These are phyloP conservation scores for Aplysina aerophoba DNA, from an alignment of 37 sponge, comb jelly and placozoan genomes.

Conservation along the genomic window DNA sequence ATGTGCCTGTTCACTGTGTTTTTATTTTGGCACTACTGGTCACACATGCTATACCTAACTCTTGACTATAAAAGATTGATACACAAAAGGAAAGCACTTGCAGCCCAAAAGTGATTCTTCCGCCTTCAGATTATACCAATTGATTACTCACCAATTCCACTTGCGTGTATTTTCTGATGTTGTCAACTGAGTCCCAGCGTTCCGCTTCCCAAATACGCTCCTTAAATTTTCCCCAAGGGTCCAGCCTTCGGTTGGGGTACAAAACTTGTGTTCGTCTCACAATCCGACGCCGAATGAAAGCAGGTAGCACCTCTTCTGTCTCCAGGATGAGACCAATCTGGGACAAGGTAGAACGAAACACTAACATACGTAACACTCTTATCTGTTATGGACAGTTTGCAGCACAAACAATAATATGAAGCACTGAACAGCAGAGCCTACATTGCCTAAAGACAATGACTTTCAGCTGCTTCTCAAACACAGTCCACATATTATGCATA, in stretches of 20 bases:
- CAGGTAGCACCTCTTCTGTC: conserved; percentile 62
- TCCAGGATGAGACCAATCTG: conserved; percentile 73
- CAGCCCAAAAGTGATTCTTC: too few species aligned
- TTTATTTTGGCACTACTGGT: too few species aligned
- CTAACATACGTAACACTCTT: not conserved
- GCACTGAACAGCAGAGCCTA: too few species aligned
- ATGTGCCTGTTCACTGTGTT: too few species aligned
- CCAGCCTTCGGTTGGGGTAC: conserved; percentile 56
- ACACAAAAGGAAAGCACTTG: too few species aligned
- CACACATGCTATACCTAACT: too few species aligned
- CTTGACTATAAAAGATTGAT: too few species aligned
- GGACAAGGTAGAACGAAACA: not conserved
- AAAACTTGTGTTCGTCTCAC: conserved; percentile 18
- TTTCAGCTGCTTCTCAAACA: too few species aligned
- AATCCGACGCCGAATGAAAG: conserved; percentile 38
- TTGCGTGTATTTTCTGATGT: conserved; percentile 26
- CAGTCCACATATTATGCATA: too few species aligned
- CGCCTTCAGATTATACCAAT: too few species aligned
- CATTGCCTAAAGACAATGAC: too few species aligned
- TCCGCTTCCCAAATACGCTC: not conserved
- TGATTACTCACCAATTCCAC: not conserved
- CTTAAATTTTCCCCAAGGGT: conserved; percentile 28
- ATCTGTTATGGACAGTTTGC: too few species aligned
- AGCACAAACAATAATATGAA: not conserved
- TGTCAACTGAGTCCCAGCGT: conserved; percentile 55